Percentiles rank a stretch among this genome's conserved stretches.
phyloP scores from a whole-genome alignment of 2,888 invertebrate species.

The Nephrotoma appendiculata region DNA sequence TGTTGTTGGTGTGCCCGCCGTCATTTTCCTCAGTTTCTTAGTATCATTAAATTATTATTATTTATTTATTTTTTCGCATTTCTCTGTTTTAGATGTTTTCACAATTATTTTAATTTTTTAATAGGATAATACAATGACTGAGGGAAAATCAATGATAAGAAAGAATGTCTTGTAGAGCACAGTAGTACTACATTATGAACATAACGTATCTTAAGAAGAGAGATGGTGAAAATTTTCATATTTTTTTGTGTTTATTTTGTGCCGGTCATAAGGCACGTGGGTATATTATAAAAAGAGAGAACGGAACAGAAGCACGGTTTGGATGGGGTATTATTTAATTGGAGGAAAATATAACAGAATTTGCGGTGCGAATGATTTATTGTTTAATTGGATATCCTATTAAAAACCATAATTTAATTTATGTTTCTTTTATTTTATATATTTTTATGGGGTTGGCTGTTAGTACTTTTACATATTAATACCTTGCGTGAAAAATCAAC shows the following conservation, averaged over 20 bases:
- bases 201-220: not conserved
- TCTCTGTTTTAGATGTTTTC: not conserved
- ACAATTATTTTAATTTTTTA: not conserved
- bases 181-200: not conserved
- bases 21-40: not conserved
- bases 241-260: not conserved
- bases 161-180: not conserved
- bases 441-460: not conserved
- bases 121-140: not conserved
- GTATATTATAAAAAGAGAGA: not conserved
- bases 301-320: not conserved
- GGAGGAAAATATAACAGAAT: not conserved
- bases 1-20: not conserved
- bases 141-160: not conserved
- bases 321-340: not conserved
- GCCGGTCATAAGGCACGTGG: not conserved
- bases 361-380: not conserved
- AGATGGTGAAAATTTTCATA: not conserved
- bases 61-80: not conserved
- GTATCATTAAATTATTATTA: not conserved
- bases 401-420: not conserved
- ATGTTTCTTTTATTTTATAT: not conserved
- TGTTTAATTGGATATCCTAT: not conserved
- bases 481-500: not conserved
- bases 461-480: not conserved